Percentiles rank a stretch among this genome's conserved stretches.
Evolutionary conservation across 1,140 invertebrate genomes (phyloP).

Genomic region (Mya arenaria): DNA sequence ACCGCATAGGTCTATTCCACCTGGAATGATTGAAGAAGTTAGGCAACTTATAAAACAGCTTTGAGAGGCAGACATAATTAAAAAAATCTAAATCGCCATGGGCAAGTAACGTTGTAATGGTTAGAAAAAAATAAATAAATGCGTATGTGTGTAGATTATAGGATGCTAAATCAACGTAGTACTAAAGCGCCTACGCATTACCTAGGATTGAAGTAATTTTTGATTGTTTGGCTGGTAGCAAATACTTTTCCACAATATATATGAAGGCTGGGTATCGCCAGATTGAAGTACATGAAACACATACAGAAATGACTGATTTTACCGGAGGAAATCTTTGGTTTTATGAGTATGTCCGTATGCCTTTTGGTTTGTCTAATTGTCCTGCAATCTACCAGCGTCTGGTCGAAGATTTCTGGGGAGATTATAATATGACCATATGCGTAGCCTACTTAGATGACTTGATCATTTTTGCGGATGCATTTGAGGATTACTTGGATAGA

Average conservation of each 20-base stretch:
- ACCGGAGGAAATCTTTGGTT: slow-evolving; percentile 31
- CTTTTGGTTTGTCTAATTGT: slow-evolving; percentile 28
- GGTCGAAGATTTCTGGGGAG: no score
- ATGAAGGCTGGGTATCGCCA: slow-evolving; percentile 78
- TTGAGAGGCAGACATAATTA: slow-evolving; percentile 30
- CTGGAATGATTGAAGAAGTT: slow-evolving; percentile 38
- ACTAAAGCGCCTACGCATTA: slow-evolving; percentile 23
- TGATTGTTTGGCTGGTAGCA: slow-evolving; percentile 11
- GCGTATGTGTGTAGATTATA: slow-evolving; percentile 33
- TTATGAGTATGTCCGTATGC: slow-evolving; percentile 21
- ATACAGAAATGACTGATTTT: slow-evolving; percentile 42
- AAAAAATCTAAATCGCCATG: slow-evolving; percentile 43
- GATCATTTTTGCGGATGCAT: no score
- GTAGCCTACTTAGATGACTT: no score
- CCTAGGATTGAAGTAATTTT: slow-evolving; percentile 41
- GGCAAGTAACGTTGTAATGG: slow-evolving; percentile 29
- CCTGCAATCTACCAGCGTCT: slow-evolving; percentile 25
- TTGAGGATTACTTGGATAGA: no score
- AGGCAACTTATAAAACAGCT: slow-evolving; percentile 46
- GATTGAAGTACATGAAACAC: slow-evolving; percentile 67
- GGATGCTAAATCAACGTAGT: slow-evolving; percentile 13
- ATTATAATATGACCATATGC: no score
- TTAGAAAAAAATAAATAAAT: slow-evolving; percentile 32
- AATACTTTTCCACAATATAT: slow-evolving; percentile 67
- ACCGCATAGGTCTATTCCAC: slow-evolving; percentile 43